These are phyloP conservation scores for Bradysia coprophila DNA, from an alignment of 1,140 invertebrate genomes.

Conservation along the genomic window DNA sequence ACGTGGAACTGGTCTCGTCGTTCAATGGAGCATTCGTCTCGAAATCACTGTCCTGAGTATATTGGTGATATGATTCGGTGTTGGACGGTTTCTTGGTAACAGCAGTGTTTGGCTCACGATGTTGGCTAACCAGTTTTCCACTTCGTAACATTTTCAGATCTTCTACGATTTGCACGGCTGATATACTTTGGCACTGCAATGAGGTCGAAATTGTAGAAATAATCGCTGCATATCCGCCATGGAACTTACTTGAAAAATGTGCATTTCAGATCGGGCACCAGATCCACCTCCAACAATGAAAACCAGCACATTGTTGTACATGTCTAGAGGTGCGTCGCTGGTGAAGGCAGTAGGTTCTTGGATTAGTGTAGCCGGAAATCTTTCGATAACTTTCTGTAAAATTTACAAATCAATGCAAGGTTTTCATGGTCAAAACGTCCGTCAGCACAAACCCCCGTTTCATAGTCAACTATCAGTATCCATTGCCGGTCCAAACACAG, in stretches of 20 bases:
- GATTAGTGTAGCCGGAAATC: constrained; percentile 81
- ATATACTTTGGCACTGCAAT: constrained; percentile 54
- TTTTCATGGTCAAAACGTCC: background rate
- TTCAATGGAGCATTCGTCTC: constrained; percentile 16
- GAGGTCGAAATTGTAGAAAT: background rate
- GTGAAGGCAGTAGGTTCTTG: constrained; percentile 92
- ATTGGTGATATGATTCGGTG: background rate
- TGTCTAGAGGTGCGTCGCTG: constrained; percentile 87
- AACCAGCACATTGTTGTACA: constrained; percentile 96
- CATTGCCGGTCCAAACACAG: constrained; percentile 71
- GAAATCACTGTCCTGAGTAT: background rate
- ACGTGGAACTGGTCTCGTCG: constrained; percentile 59
- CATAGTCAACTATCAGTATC: constrained; percentile 90
- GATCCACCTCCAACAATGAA: constrained; percentile 68
- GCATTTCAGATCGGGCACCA: constrained; percentile 74
- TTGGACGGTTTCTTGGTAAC: background rate
- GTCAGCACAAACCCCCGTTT: constrained; percentile 61
- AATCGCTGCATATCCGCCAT: no score
- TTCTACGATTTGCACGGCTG: constrained; percentile 73
- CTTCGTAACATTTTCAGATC: constrained; percentile 63
- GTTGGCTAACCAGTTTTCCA: constrained; percentile 42
- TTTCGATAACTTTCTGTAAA: constrained; percentile 80
- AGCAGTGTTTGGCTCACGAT: constrained; percentile 16
- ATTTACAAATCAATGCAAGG: constrained; percentile 5
- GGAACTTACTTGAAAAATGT: constrained; percentile 83